Percentiles rank a stretch among this genome's conserved stretches.
Conservation (phyloP, 2,888 invertebrate genomes). For the Gisinianus flammeolus region DNA sequence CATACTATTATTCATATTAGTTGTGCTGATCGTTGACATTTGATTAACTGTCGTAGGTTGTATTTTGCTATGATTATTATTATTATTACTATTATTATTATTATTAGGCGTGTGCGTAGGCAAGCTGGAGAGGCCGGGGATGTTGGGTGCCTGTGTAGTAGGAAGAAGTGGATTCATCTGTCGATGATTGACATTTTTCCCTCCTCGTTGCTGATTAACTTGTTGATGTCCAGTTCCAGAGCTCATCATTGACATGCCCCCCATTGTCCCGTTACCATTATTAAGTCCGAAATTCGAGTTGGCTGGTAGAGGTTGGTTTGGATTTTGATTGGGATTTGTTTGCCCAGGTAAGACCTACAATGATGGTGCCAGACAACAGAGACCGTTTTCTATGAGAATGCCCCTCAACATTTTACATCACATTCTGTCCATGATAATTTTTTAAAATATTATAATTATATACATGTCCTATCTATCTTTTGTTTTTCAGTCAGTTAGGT, state of each 20-base stretch:
- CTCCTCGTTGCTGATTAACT: background rate
- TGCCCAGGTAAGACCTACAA: conserved; percentile 37
- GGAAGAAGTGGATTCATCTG: conserved; percentile 38
- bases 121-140: conserved; percentile 36
- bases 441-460: background rate
- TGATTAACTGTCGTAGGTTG: too few species aligned
- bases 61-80: too few species aligned
- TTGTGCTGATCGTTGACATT: conserved; percentile 47
- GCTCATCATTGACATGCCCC: background rate
- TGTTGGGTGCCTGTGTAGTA: conserved; percentile 39
- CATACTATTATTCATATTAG: conserved; percentile 16
- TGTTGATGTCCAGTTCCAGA: background rate
- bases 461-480: background rate
- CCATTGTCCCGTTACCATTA: conserved; percentile 2
- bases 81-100: conserved; percentile 35
- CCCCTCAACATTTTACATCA: conserved; percentile 40
- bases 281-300: conserved; percentile 33
- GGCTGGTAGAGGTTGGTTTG: conserved; percentile 23
- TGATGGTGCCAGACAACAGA: conserved; percentile 13
- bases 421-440: conserved; percentile 25
- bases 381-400: conserved; percentile 17
- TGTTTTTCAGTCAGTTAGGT: too few species aligned
- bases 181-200: conserved; percentile 12
- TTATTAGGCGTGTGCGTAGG: conserved; percentile 38
- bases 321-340: conserved; percentile 21